Conservation (phyloP, 2,888 invertebrate genomes). For the Rotaria magnacalcarata region DNA sequence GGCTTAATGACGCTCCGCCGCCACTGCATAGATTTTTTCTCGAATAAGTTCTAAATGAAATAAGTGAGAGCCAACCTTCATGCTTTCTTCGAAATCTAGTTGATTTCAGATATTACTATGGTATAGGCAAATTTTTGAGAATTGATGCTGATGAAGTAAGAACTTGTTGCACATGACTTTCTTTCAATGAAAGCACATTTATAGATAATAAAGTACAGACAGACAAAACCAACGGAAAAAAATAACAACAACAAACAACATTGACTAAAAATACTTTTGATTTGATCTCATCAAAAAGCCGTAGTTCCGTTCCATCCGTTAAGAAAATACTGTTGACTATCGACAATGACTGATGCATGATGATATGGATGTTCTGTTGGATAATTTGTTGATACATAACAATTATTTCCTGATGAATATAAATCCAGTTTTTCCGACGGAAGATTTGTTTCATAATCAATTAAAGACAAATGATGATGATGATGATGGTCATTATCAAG, state of each 20-base stretch:
- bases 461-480: neutral
- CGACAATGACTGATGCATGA: conserved; percentile 27
- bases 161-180: neutral
- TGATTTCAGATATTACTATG: too few species aligned
- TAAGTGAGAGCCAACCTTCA: too few species aligned
- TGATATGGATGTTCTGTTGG: neutral
- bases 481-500: neutral
- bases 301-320: conserved; percentile 33
- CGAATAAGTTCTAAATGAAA: too few species aligned
- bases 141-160: neutral
- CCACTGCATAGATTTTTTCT: too few species aligned
- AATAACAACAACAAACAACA: conserved; percentile 11
- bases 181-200: conserved; percentile 11
- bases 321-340: conserved; percentile 36
- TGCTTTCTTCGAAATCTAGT: too few species aligned
- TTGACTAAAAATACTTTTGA: conserved; percentile 27
- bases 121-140: too few species aligned
- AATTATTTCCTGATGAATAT: neutral
- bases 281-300: conserved; percentile 24
- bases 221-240: neutral
- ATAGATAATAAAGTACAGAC: conserved; percentile 3
- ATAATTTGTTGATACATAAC: neutral
- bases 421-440: neutral
- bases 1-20: too few species aligned
- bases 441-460: neutral